Evolutionary conservation across 2,113 vertebrate genomes (phyloP).

Genomic region (Sterna hirundo): DNA sequence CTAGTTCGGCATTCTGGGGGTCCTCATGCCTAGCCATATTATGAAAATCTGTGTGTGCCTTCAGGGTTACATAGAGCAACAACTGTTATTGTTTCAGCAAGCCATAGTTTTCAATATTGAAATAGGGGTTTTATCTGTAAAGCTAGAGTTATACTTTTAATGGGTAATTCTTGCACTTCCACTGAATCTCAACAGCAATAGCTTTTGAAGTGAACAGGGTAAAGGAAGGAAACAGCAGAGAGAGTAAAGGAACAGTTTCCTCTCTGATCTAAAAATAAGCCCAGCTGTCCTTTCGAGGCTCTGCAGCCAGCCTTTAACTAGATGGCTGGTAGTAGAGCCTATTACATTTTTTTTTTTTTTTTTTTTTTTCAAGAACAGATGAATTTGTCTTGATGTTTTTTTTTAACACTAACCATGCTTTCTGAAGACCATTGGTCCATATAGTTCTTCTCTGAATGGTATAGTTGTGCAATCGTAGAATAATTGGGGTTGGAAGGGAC

Average conservation of each 20-base stretch:
- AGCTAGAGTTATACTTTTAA: not conserved
- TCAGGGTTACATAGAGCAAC: not conserved
- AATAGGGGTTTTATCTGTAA: not conserved
- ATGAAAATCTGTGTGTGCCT: not conserved
- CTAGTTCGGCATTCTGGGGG: not conserved
- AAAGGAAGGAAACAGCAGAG: not conserved
- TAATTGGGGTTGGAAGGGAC: not conserved
- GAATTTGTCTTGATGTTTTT: not conserved
- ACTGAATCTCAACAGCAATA: not conserved
- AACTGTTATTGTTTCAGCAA: not conserved
- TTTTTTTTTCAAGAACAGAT: not conserved
- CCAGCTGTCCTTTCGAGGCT: not conserved
- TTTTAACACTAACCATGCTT: not conserved
- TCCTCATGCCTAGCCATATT: not conserved
- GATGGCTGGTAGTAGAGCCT: not conserved
- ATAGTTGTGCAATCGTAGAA: not conserved
- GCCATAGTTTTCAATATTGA: not conserved
- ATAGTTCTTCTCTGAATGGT: not conserved
- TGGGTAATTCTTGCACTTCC: not conserved
- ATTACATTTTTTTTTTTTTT: not conserved
- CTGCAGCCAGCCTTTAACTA: not conserved
- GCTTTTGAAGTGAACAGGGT: not conserved
- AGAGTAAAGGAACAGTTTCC: not conserved
- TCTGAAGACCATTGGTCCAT: not conserved
- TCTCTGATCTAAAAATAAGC: constrained; percentile 5